These are phyloP conservation scores for Dinothrombium tinctorium DNA, from an alignment of 1,140 invertebrate genomes.

Conservation along the genomic window DNA sequence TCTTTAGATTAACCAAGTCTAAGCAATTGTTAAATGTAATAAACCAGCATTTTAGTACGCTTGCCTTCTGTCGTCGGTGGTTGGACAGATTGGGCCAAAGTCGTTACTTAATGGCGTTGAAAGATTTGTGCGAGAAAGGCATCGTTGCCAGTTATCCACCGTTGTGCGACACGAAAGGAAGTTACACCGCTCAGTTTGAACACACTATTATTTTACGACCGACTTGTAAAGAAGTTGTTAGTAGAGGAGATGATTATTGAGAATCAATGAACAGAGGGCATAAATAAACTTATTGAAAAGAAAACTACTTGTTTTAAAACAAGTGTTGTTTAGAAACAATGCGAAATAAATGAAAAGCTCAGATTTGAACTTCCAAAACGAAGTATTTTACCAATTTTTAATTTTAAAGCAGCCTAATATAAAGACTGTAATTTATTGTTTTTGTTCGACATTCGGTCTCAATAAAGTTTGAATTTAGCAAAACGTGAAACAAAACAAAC, in stretches of 20 bases:
- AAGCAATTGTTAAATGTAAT: conserved; percentile 82
- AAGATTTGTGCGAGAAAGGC: conserved; percentile 86
- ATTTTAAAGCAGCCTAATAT: too few relatives aligned
- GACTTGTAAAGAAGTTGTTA: conserved; percentile 94
- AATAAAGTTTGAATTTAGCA: too few relatives aligned
- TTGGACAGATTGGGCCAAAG: conserved; percentile 83
- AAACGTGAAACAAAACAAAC: too few relatives aligned
- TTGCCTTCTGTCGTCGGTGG: conserved; percentile 98
- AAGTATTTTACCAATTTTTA: too few relatives aligned
- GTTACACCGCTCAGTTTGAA: conserved; percentile 97
- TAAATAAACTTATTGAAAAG: too few relatives aligned
- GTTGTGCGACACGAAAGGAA: conserved; percentile 87
- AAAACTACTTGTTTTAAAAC: too few relatives aligned
- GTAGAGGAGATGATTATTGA: conserved; percentile 67
- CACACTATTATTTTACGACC: conserved; percentile 92
- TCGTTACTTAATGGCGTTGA: conserved; percentile 93
- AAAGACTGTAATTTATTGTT: too few relatives aligned
- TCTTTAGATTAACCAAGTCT: conserved; percentile 56
- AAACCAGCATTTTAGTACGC: conserved; percentile 89
- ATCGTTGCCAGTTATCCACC: conserved; percentile 95
- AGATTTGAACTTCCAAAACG: too few relatives aligned
- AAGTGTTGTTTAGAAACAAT: too few relatives aligned
- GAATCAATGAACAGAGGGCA: too few relatives aligned
- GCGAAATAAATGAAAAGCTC: too few relatives aligned
- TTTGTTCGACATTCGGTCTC: too few relatives aligned